These are phyloP conservation scores for Herminia tarsipennalis DNA, from an alignment of 2,888 invertebrate species.

Conservation along the genomic window DNA sequence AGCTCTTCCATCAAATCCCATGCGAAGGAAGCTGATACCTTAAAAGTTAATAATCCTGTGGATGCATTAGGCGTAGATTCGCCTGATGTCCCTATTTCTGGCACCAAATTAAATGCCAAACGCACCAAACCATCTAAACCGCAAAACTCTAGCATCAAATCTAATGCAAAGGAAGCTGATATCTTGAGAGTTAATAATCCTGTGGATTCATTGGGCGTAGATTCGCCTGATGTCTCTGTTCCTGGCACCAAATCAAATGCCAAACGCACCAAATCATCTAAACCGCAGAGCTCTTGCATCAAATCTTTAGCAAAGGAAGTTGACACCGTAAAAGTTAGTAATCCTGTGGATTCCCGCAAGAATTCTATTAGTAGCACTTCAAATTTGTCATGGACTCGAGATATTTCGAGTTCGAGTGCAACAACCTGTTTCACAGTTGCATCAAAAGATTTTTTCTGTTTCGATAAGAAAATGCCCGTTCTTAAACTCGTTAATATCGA, in stretches of 20 bases:
- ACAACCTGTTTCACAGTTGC: constrained; percentile 58
- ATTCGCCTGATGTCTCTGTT: not conserved
- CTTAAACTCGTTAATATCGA: constrained; percentile 54
- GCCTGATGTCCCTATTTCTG: too few relatives aligned
- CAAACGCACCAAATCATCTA: not conserved
- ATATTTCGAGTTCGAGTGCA: constrained; percentile 67
- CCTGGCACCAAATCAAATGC: not conserved
- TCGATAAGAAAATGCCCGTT: constrained; percentile 68
- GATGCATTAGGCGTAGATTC: too few relatives aligned
- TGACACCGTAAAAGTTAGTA: not conserved
- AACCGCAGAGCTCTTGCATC: not conserved
- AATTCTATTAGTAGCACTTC: constrained; percentile 53
- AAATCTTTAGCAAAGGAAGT: not conserved
- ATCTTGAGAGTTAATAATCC: too few relatives aligned
- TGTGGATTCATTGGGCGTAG: too few relatives aligned
- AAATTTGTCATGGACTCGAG: constrained; percentile 68
- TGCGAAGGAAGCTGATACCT: too few relatives aligned
- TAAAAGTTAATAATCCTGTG: too few relatives aligned
- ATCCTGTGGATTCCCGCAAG: constrained; percentile 41
- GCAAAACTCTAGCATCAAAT: too few relatives aligned
- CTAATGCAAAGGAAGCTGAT: too few relatives aligned
- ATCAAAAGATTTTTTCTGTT: constrained; percentile 58
- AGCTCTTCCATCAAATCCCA: too few relatives aligned
- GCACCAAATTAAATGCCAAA: too few relatives aligned
- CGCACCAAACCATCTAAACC: too few relatives aligned